phyloP scores from a whole-genome alignment of 2,113 vertebrate species.

The Pseudonaja textilis region DNA sequence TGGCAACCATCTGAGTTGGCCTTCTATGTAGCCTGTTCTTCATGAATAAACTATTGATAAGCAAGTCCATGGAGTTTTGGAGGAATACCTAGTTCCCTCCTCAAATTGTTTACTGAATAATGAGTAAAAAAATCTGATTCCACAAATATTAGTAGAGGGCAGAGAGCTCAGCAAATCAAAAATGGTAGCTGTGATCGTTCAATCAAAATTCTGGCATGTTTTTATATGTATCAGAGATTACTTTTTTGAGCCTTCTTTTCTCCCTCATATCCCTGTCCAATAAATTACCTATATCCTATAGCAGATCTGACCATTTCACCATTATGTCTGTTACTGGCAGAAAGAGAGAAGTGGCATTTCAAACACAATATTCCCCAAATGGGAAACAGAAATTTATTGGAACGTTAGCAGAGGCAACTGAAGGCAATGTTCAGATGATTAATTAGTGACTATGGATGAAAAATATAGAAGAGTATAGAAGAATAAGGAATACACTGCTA shows the following conservation, averaged over 20 bases:
- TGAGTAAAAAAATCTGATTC: not conserved
- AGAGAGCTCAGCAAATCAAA: not conserved
- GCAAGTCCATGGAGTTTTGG: not conserved
- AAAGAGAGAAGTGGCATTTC: not conserved
- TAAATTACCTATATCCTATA: not conserved
- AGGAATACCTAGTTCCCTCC: not conserved
- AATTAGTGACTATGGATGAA: not conserved
- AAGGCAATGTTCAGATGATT: not conserved
- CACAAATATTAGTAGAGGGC: not conserved
- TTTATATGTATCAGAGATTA: not conserved
- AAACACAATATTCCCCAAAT: not conserved
- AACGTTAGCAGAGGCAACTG: not conserved
- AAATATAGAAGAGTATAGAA: not conserved
- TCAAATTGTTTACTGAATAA: not conserved
- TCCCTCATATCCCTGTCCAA: not conserved
- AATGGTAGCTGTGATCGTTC: not conserved
- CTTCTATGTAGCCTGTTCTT: not conserved
- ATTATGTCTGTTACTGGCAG: not conserved
- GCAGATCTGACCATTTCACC: not conserved
- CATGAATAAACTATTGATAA: not conserved
- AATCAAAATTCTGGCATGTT: not conserved
- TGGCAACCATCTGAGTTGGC: not conserved
- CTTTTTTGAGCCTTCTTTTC: not conserved
- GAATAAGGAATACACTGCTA: not conserved
- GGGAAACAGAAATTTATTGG: not conserved